phyloP scores from a whole-genome alignment of 2,888 invertebrate species.

The Tetramorium bicarinatum region DNA sequence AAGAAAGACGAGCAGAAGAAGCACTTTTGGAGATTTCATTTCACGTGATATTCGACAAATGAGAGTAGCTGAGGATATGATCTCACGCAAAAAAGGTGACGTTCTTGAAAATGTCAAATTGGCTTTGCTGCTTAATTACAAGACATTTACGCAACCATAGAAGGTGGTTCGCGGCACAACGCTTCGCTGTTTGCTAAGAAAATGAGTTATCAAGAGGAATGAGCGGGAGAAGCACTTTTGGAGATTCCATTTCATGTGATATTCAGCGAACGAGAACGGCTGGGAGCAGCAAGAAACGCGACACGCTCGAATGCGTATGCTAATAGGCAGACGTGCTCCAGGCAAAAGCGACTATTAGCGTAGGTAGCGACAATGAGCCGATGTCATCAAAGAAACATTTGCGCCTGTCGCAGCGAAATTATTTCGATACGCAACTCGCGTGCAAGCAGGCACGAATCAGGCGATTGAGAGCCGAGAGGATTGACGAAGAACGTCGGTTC shows the following conservation, averaged over 20 bases:
- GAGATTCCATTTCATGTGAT: slow-evolving; percentile 14
- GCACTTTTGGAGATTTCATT: neutral
- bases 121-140: neutral
- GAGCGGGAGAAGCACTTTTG: slow-evolving; percentile 4
- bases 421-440: slow-evolving; percentile 24
- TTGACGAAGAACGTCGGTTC: neutral
- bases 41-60: neutral
- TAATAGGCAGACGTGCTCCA: slow-evolving; percentile 42
- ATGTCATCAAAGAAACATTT: slow-evolving; percentile 53
- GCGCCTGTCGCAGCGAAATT: slow-evolving; percentile 15
- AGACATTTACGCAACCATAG: neutral
- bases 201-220: slow-evolving; percentile 7
- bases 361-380: slow-evolving; percentile 37
- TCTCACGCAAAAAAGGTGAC: neutral
- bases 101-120: neutral
- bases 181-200: neutral
- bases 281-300: slow-evolving; percentile 34
- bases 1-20: neutral
- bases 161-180: neutral
- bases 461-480: neutral
- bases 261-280: slow-evolving; percentile 10
- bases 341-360: slow-evolving; percentile 53
- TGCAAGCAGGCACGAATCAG: neutral
- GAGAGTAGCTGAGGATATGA: neutral
- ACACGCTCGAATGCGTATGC: slow-evolving; percentile 54